These are phyloP conservation scores for Peromyscus eremicus DNA, from an alignment of 2,797 vertebrate genomes.

Conservation along the genomic window DNA sequence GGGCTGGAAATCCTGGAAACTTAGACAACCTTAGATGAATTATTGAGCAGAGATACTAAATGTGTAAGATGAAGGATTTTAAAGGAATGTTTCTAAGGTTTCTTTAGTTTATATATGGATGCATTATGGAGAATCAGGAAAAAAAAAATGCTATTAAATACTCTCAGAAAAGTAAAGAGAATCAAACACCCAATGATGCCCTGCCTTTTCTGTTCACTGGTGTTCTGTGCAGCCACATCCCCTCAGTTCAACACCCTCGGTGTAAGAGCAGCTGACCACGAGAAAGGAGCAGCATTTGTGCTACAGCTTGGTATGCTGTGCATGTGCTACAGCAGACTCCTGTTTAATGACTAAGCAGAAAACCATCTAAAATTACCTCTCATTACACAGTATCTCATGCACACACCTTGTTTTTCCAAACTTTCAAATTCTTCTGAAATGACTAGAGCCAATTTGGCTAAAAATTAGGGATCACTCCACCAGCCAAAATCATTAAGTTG, in stretches of 20 bases:
- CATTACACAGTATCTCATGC: background rate
- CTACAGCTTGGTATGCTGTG: fast-evolving
- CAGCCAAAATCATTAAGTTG: background rate
- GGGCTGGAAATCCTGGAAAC: background rate
- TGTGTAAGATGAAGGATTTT: background rate
- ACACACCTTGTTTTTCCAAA: background rate
- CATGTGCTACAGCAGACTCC: background rate
- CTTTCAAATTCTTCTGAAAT: slow-evolving; percentile 2
- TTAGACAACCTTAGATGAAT: background rate
- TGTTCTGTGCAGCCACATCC: background rate
- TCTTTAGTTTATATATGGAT: background rate
- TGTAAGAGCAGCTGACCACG: background rate
- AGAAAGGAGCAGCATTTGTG: background rate
- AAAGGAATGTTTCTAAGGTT: background rate
- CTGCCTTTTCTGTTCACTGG: background rate
- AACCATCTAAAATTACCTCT: background rate
- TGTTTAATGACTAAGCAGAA: background rate
- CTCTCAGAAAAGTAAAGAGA: background rate
- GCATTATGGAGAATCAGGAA: background rate
- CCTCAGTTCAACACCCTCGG: background rate
- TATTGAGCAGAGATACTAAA: background rate
- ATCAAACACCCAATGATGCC: background rate
- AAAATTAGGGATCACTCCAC: background rate
- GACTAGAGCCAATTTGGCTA: background rate
- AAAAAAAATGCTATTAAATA: background rate